A percentile compares a stretch with the other conserved stretches of the same genome.
Evolutionary conservation across 2,113 vertebrate species (phyloP).

Genomic region (Chunga burmeisteri): DNA sequence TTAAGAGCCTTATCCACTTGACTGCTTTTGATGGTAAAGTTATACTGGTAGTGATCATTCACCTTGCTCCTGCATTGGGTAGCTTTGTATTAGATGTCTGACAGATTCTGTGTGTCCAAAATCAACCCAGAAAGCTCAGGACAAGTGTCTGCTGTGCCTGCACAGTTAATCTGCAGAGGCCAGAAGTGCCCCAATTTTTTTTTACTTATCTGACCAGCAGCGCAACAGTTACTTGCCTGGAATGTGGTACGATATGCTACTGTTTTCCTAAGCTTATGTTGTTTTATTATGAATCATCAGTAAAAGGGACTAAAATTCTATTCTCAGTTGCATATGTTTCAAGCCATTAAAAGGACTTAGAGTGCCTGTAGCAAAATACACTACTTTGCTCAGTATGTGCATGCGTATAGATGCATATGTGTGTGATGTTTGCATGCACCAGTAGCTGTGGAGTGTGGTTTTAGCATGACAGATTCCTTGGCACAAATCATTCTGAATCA

Average conservation of each 20-base stretch:
- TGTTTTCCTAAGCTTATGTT: background rate
- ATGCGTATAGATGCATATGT: too few relatives aligned
- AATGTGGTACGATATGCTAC: background rate
- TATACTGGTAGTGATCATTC: background rate
- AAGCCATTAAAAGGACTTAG: background rate
- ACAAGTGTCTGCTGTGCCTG: background rate
- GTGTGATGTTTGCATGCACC: background rate
- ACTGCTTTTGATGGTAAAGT: background rate
- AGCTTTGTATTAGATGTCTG: background rate
- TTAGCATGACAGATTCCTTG: background rate
- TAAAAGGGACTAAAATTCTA: background rate
- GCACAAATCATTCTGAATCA: background rate
- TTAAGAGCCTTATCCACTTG: background rate
- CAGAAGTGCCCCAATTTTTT: background rate
- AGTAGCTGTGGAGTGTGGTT: background rate
- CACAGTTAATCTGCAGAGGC: background rate
- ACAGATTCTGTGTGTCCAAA: background rate
- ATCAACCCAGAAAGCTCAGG: background rate
- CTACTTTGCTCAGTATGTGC: background rate
- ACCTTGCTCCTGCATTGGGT: fast-evolving
- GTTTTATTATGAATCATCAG: background rate
- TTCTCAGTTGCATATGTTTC: background rate
- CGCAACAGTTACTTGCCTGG: background rate
- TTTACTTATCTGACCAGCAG: background rate
- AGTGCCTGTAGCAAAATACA: background rate